These are phyloP conservation scores for Podarcis muralis DNA, from an alignment of 2,113 vertebrate species.

Conservation along the genomic window DNA sequence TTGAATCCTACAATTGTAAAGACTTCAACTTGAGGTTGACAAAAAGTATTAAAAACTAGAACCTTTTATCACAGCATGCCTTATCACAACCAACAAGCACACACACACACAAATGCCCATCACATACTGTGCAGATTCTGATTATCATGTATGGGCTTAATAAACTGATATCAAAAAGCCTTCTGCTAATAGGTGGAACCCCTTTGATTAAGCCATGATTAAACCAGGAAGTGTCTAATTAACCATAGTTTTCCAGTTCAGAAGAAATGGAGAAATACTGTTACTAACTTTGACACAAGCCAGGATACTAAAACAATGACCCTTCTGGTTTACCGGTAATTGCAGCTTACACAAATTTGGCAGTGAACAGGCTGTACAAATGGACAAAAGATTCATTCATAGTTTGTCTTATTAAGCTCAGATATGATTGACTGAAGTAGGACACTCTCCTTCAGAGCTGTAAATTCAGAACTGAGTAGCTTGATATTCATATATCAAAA, in stretches of 20 bases:
- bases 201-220: neutral
- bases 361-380: neutral
- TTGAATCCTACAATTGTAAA: conserved; percentile 27
- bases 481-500: neutral
- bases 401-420: neutral
- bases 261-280: neutral
- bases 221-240: neutral
- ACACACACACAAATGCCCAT: neutral
- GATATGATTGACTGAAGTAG: neutral
- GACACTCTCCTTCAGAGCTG: neutral
- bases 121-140: neutral
- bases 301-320: neutral
- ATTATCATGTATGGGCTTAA: neutral
- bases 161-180: neutral
- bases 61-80: conserved; percentile 4
- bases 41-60: neutral
- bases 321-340: neutral
- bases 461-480: neutral
- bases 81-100: neutral
- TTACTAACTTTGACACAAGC: neutral
- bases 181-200: neutral
- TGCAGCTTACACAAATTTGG: neutral
- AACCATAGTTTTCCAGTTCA: neutral
- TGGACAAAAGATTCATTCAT: neutral
- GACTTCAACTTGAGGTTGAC: neutral